These are phyloP conservation scores for Malurus splendens DNA, from an alignment of 2,797 vertebrate genomes.

Conservation along the genomic window DNA sequence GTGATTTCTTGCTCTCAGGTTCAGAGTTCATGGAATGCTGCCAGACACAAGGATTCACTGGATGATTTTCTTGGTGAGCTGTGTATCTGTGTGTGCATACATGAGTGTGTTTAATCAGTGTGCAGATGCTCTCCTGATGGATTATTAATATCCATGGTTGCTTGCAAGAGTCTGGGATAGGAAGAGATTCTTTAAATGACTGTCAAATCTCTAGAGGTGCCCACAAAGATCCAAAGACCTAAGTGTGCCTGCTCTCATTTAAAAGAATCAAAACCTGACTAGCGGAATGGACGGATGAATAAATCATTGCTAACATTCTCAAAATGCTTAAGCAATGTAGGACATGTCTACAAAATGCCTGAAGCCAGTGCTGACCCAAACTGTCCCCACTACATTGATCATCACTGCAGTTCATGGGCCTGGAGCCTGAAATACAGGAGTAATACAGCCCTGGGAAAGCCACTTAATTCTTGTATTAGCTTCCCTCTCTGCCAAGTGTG, in stretches of 20 bases:
- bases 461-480: not conserved
- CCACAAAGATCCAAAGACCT: not conserved
- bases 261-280: not conserved
- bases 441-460: not conserved
- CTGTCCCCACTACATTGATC: not conserved
- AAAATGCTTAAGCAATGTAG: not conserved
- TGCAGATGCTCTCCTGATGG: not conserved
- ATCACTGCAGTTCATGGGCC: not conserved
- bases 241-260: not conserved
- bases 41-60: not conserved
- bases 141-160: not conserved
- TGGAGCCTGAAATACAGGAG: not conserved
- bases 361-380: not conserved
- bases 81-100: not conserved
- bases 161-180: not conserved
- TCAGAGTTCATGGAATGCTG: not conserved
- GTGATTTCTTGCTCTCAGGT: not conserved
- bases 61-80: not conserved
- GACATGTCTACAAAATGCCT: not conserved
- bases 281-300: not conserved
- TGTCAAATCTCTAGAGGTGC: not conserved
- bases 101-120: not conserved
- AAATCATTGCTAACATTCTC: not conserved
- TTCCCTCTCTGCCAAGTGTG: not conserved
- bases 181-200: not conserved